Evolutionary conservation across 2,113 vertebrate species (phyloP).

Genomic region (Coregonus clupeaformis): DNA sequence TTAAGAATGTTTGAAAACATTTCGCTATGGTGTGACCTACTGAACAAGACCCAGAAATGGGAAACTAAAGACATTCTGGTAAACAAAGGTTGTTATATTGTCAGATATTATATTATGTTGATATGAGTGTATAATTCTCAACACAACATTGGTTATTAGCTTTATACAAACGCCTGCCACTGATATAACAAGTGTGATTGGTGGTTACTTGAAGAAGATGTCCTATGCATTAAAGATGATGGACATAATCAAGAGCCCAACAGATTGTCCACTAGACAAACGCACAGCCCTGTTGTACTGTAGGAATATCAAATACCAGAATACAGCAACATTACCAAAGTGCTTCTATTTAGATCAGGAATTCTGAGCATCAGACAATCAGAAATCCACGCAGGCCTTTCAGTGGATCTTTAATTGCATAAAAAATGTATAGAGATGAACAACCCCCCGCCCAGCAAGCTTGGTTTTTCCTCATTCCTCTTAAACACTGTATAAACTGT

Average conservation of each 20-base stretch:
- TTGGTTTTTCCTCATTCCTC: slow-evolving; percentile 67
- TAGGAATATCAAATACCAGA: too few species aligned
- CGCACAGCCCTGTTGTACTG: too few species aligned
- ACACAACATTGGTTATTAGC: too few species aligned
- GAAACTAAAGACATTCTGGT: too few species aligned
- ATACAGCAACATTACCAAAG: not conserved
- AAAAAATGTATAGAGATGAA: slow-evolving; percentile 71
- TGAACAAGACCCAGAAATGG: too few species aligned
- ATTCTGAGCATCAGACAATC: slow-evolving; percentile 31
- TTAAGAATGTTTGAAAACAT: too few species aligned
- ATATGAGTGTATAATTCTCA: too few species aligned
- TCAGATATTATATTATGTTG: too few species aligned
- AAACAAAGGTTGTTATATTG: too few species aligned
- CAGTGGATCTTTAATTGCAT: slow-evolving; percentile 66
- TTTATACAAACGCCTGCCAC: too few species aligned
- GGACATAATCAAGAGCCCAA: not conserved
- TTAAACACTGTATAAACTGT: slow-evolving; percentile 67
- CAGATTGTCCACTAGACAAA: too few species aligned
- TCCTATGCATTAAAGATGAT: not conserved
- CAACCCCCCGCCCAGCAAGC: slow-evolving; percentile 37
- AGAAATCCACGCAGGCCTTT: slow-evolving; percentile 24
- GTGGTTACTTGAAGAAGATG: slow-evolving; percentile 42
- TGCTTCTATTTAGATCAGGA: not conserved
- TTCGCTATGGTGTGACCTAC: too few species aligned
- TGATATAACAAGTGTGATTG: slow-evolving; percentile 16